phyloP scores from a whole-genome alignment of 1,140 invertebrate species.

The Thrips palmi region DNA sequence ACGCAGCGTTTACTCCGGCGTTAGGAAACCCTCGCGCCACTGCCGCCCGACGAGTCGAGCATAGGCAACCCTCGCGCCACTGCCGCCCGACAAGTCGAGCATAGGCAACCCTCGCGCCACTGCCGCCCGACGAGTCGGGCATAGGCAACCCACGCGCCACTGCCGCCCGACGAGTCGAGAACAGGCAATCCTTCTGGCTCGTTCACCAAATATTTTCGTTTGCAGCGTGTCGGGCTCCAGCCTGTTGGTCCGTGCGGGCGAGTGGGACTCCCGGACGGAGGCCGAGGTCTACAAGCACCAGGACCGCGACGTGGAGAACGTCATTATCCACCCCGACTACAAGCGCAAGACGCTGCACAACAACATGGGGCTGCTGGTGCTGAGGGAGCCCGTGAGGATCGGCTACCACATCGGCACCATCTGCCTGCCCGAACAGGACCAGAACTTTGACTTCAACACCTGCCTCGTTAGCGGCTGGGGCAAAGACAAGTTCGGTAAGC shows the following conservation, averaged over 20 bases:
- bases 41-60: too few species aligned
- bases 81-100: too few species aligned
- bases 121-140: too few species aligned
- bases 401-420: conserved; percentile 27
- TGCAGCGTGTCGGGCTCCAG: too few species aligned
- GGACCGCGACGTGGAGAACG: conserved; percentile 25
- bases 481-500: conserved; percentile 33
- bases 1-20: too few species aligned
- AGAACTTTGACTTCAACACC: conserved; percentile 13
- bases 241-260: conserved; percentile 21
- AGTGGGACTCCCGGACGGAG: conserved; percentile 33
- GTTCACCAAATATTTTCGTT: too few species aligned
- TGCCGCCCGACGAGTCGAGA: too few species aligned
- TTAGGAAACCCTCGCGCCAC: too few species aligned
- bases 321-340: conserved; percentile 24
- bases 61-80: too few species aligned
- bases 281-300: conserved; percentile 33
- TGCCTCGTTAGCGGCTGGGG: conserved; percentile 49
- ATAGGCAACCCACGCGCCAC: too few species aligned
- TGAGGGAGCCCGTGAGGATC: conserved; percentile 19
- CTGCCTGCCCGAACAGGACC: conserved; percentile 26
- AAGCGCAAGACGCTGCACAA: conserved; percentile 21
- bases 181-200: too few species aligned
- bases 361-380: conserved; percentile 27
- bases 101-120: too few species aligned